Evolutionary conservation across 2,113 vertebrate genomes (phyloP), one percentile per base, ranked within the genome.

Genomic region (Anolis sagrei): DNA sequence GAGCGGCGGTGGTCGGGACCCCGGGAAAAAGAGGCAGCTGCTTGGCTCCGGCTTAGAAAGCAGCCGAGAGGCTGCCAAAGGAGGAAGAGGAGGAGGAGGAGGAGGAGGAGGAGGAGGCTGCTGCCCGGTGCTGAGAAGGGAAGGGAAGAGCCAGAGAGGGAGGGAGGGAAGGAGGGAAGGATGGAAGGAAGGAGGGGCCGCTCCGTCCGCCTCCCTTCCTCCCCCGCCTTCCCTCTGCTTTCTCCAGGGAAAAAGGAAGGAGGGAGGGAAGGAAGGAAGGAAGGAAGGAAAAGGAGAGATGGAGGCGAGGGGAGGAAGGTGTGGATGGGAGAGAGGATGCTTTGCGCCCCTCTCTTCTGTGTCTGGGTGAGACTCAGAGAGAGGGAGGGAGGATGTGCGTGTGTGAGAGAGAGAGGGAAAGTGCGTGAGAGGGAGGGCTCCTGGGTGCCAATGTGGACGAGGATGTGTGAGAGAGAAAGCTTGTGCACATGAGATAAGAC

Each of bases 271-370:
- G 49, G 81, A 72, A 66, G 48, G 73, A 34, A 27, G 68, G 25
- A 14, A 68, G 49, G 48, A 51, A 54, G 44, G 68, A 25, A 76
- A 76, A 86, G 84, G 84, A 76, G 84, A n/a, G n/a, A n/a, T n/a
- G n/a, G n/a, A n/a, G n/a, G n/a, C 84, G 32, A 1, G 19, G 16
- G 39, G 25, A 11, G 73, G 10, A 39, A 72, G 19, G 68, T 34
- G 69, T 16, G 29, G 36, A n/a, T 14, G 16, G 14, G 69, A 36
- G 16, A 34, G 69, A 34, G 32, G 19, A 68, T 68, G 25, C 27
- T 27, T 21, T 44, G 61, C 25, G 61, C 61, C n/a, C 23, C 7
- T 62, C 7, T 62, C 7, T 9, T 62, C 9, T 58, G 48, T 34
- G 51, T 77, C 7, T 77, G 76, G 1, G 36, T n/a, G 80, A 72